Evolutionary conservation across 2,888 invertebrate genomes (phyloP).

Genomic region (Ceriagrion tenellum): DNA sequence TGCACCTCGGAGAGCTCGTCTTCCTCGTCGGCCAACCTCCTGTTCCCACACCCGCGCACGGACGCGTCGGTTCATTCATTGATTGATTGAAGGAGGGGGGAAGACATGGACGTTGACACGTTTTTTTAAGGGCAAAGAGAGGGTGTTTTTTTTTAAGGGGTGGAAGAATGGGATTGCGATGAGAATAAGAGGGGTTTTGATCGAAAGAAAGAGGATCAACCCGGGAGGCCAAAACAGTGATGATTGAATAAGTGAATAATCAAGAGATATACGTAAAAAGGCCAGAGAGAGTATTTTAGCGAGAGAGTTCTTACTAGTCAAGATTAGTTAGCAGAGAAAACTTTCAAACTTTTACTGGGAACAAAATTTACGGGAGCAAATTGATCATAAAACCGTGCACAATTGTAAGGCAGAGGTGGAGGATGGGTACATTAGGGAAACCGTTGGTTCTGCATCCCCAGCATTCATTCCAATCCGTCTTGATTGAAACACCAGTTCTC

Average conservation of each 20-base stretch:
- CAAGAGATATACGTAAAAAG: background rate
- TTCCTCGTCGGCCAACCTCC: conserved; percentile 92
- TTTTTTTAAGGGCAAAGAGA: background rate
- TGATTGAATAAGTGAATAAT: too few species aligned
- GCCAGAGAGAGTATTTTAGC: background rate
- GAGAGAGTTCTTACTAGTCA: background rate
- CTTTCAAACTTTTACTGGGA: too few species aligned
- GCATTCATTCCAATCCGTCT: too few species aligned
- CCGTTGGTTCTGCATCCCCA: too few species aligned
- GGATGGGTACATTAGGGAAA: too few species aligned
- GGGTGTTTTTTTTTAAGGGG: background rate
- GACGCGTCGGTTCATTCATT: background rate
- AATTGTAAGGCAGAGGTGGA: too few species aligned
- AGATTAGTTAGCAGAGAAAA: background rate
- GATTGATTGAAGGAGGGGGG: background rate
- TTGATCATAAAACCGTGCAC: too few species aligned
- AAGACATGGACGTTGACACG: background rate
- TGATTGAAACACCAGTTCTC: too few species aligned
- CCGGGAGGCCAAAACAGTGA: too few species aligned
- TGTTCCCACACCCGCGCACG: conserved; percentile 75
- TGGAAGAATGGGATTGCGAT: background rate
- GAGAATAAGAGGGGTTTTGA: background rate
- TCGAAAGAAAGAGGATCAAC: background rate
- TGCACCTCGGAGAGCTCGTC: conserved; percentile 98
- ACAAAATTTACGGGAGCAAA: too few species aligned